Evolutionary conservation across 2,797 vertebrate species (phyloP).

Genomic region (Xenops minutus): DNA sequence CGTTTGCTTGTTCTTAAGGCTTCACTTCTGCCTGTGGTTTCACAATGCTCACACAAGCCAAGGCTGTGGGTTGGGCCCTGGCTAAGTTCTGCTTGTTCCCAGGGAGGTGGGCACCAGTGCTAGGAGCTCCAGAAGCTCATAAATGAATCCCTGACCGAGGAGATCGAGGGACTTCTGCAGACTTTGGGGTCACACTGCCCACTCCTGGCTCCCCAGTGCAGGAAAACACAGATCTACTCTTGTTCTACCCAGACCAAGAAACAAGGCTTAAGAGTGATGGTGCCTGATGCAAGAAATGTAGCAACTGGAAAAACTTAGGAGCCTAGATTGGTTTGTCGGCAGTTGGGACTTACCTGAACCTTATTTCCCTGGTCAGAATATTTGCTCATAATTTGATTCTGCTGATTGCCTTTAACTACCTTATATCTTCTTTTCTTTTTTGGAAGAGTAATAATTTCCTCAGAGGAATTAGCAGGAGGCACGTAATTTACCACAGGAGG

Average conservation of each 20-base stretch:
- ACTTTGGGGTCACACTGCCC: neutral
- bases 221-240: neutral
- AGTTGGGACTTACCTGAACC: neutral
- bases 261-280: neutral
- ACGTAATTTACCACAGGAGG: neutral
- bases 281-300: neutral
- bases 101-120: neutral
- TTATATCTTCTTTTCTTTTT: neutral
- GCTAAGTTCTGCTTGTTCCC: neutral
- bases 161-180: neutral
- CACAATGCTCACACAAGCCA: neutral
- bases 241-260: neutral
- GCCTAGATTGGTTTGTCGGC: neutral
- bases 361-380: too few species aligned
- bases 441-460: neutral
- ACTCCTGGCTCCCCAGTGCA: neutral
- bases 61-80: neutral
- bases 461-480: neutral
- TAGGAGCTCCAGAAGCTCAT: neutral
- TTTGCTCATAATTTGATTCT: neutral
- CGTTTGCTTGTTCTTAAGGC: neutral
- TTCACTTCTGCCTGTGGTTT: neutral
- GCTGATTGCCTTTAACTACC: neutral
- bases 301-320: neutral
- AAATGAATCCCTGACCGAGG: neutral